Base-by-base conservation (phyloP, 2,888 invertebrate species). In the Axea sp. region DNA sequence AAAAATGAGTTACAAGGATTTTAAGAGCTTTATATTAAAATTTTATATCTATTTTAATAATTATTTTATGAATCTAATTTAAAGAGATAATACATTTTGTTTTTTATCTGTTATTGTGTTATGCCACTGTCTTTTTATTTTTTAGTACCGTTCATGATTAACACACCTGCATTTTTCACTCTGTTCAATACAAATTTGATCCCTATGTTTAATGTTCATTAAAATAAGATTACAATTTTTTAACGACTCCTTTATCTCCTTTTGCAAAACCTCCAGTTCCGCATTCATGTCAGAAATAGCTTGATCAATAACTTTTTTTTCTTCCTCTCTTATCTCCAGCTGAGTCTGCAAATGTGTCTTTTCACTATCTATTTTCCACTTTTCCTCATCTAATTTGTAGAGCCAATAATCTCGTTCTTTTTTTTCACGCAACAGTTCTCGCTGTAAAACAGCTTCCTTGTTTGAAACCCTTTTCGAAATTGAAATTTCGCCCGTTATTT, bases 221-320 rank as follows among this genome's bases (percentile, higher is more conserved):
- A 95, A 89, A 30, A 94, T 93, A 7, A 92, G 91, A 82, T 93
- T 92, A 95, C 95, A 95, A 3, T 93, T 90, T 78, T 91, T 91
- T 73, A 93, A 89, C 9, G 95, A 88, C 2, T 92, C 91, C 28
- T 91, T 91, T 72, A 93, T 92, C 78, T 95, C 94, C 41, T 90
- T 88, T 78, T 93, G 92, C 43, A 94, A 83, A 12, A 91, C 92
- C 82, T 94, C 93, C 12, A 95, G 87, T 81, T 95, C 94, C 0
- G 92, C 91, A 69, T 92, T 92, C n/a, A 92, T 92, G 72, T 92
- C 90, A 0, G 92, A 91, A 17, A 93, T 90, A 83, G 92, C 88
- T 79, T 90, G 89, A 28, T 89, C 89, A 8, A 91, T 81, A 7
- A 88, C 85, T 67, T 91, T 90, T 82, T 92, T 90, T 79, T 93